Evolutionary conservation across 2,113 vertebrate species (phyloP), one percentile per base, ranked within the genome.

Genomic region (Semicossyphus pulcher): DNA sequence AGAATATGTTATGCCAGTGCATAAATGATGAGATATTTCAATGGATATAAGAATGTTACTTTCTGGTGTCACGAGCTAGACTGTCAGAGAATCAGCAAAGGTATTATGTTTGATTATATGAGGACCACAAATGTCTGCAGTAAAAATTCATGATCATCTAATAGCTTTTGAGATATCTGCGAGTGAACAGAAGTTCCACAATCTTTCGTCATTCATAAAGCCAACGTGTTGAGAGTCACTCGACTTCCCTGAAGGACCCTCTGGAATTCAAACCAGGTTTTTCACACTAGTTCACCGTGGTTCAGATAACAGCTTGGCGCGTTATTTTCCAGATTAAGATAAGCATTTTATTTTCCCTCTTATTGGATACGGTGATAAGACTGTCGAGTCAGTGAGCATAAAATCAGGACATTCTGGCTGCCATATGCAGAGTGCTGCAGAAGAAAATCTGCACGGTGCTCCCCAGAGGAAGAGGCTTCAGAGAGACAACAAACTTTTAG

Each of bases 261-360:
- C 37, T 41, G 65, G 21, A 53, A 61, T 81, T 62, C 1, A 25
- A 34, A 2, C 21, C 47, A 45, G 32, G 15, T 72, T 71, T 70
- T 23, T 44, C 59, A 69, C 49, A 57, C 51, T 26, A 52, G 56
- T 74, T 78, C 67, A 68, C 49, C 80, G 44, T 37, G 14, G 23
- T 44, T 66, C 44, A 29, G 57, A 74, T 57, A 61, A 34, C 72
- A 48, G 42, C 76, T 11, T 1, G 31, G 62, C 28, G 32, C 26
- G 72, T 72, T 34, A 73, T 59, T 81, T 64, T 65, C 42, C 61
- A 76, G 77, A 86, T 85, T 70, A 64, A 73, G 78, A 84, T 86
- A 56, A 74, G 44, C n/a, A 51, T 20, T 18, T 56, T 49, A 49
- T 53, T 60, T 59, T 14, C 21, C 16, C 6, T 56, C 57, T 67